Conservation (phyloP, 92 coral and sea anemone genomes). For the Heliopora coerulea region DNA sequence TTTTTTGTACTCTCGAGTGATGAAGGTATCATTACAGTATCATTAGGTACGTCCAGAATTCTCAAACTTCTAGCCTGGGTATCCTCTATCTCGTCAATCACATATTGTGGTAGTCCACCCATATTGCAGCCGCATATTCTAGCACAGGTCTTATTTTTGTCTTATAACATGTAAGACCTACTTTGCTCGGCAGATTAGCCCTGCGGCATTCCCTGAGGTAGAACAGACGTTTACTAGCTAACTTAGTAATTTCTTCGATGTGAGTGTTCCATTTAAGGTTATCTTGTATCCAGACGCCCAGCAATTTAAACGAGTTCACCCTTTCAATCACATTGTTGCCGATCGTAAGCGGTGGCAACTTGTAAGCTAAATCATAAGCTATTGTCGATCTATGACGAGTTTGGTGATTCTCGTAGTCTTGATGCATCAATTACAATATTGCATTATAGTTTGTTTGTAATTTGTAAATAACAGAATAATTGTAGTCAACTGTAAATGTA, state of each 20-base stretch:
- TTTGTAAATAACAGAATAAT: too few relatives aligned
- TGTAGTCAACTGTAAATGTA: too few relatives aligned
- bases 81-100: slow-evolving; percentile 14
- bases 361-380: slow-evolving; percentile 3
- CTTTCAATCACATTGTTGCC: too few relatives aligned
- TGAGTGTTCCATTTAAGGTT: slow-evolving; percentile 44
- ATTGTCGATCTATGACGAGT: too few relatives aligned
- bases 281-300: slow-evolving; percentile 16
- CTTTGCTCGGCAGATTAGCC: slow-evolving; percentile 33
- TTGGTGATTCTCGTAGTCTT: too few relatives aligned
- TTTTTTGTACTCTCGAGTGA: background rate
- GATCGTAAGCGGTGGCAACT: slow-evolving; percentile 19
- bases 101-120: slow-evolving; percentile 21
- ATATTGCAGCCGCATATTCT: slow-evolving; percentile 30
- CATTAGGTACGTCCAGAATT: background rate
- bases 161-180: slow-evolving; percentile 35
- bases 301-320: too few relatives aligned
- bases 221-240: slow-evolving; percentile 44
- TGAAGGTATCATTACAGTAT: background rate
- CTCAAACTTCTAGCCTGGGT: slow-evolving; percentile 9
- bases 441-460: too few relatives aligned
- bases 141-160: background rate
- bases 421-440: too few relatives aligned
- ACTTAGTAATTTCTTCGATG: slow-evolving; percentile 37
- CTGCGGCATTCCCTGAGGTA: slow-evolving; percentile 34